A percentile compares a stretch with the other conserved stretches of the same genome.
phyloP scores from a whole-genome alignment of 2,797 vertebrate species.

The Enteromius unitaeniatus region DNA sequence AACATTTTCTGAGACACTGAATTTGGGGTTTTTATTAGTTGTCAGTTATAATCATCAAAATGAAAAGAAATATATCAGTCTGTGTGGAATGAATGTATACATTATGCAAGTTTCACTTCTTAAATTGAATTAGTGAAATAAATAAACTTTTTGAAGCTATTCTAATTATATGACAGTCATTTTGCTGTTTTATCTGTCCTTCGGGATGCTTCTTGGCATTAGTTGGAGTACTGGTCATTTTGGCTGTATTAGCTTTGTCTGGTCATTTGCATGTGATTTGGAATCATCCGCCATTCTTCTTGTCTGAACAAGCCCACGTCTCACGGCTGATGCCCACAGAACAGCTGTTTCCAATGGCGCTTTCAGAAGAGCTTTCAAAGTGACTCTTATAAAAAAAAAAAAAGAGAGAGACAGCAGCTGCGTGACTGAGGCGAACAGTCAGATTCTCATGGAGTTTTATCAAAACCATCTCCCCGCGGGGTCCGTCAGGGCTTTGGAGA shows the following conservation, averaged over 20 bases:
- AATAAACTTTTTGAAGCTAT: too few relatives aligned
- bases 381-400: slow-evolving; percentile 62
- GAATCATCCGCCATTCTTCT: slow-evolving; percentile 70
- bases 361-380: slow-evolving; percentile 72
- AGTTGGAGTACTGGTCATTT: slow-evolving; percentile 62
- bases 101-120: too few relatives aligned
- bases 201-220: slow-evolving; percentile 50
- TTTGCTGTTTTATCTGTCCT: too few relatives aligned
- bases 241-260: slow-evolving; percentile 64
- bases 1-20: too few relatives aligned
- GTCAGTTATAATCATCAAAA: too few relatives aligned
- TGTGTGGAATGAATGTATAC: too few relatives aligned
- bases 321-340: slow-evolving; percentile 67
- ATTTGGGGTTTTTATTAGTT: too few relatives aligned
- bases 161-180: too few relatives aligned
- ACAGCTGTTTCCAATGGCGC: slow-evolving; percentile 79
- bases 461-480: slow-evolving; percentile 56
- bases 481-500: slow-evolving; percentile 66
- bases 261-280: slow-evolving; percentile 66
- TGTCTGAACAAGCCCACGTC: slow-evolving; percentile 58
- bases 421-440: slow-evolving; percentile 65
- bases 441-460: slow-evolving; percentile 65
- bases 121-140: too few relatives aligned
- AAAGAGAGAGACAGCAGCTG: slow-evolving; percentile 69
- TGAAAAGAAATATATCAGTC: too few relatives aligned